phyloP scores from a whole-genome alignment of 2,888 invertebrate genomes.

The Cylindroiulus punctatus region DNA sequence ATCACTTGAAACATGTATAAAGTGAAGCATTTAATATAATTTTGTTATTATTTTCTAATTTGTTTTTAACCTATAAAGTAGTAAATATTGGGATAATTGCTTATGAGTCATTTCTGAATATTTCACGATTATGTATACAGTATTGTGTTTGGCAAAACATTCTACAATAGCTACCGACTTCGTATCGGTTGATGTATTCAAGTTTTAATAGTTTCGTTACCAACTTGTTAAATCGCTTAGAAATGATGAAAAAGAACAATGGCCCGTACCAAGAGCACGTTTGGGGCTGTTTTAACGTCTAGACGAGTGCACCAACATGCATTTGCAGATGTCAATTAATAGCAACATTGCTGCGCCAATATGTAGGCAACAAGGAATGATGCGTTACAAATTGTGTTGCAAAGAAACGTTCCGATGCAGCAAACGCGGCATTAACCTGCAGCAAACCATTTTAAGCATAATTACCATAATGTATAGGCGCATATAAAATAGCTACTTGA shows the following conservation, averaged over 20 bases:
- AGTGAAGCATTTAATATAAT: too few species aligned
- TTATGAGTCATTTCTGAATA: too few species aligned
- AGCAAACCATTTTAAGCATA: neutral
- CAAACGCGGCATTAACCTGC: neutral
- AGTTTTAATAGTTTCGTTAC: neutral
- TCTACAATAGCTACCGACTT: neutral
- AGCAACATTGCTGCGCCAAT: too few species aligned
- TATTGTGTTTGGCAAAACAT: neutral
- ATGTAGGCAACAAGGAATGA: neutral
- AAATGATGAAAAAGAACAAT: conserved; percentile 8
- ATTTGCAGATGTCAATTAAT: conserved; percentile 2
- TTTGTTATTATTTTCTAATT: too few species aligned
- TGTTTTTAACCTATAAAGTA: too few species aligned
- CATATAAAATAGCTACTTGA: conserved; percentile 8
- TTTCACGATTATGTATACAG: too few species aligned
- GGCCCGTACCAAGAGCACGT: neutral
- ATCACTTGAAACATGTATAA: neutral
- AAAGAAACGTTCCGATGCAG: neutral
- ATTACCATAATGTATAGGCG: neutral
- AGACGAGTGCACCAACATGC: neutral
- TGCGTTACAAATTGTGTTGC: neutral
- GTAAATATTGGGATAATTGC: too few species aligned
- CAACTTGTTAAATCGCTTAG: neutral
- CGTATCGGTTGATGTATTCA: neutral
- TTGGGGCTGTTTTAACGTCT: neutral